Conservation (phyloP, 2,113 vertebrate genomes). For the Ailuropoda melanoleuca region DNA sequence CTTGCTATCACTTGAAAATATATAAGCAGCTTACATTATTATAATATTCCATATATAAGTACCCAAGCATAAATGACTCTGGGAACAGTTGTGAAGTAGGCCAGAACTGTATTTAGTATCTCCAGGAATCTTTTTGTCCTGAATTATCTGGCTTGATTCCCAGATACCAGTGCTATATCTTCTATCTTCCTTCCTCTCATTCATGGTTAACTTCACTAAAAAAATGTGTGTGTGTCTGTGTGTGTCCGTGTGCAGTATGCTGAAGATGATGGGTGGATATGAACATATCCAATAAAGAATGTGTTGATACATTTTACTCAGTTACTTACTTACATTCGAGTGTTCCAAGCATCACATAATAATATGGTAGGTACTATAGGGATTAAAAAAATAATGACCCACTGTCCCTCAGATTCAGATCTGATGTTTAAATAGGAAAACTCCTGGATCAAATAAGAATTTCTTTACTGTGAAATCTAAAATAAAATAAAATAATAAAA, state of each 20-base stretch:
- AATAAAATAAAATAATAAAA: neutral
- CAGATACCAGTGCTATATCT: neutral
- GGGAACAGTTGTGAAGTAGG: neutral
- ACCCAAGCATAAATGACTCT: neutral
- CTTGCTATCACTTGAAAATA: neutral
- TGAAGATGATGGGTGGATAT: neutral
- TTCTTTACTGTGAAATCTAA: neutral
- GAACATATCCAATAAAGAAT: neutral
- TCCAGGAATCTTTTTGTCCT: neutral
- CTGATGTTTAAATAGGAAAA: neutral
- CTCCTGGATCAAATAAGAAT: neutral
- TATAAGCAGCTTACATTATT: neutral
- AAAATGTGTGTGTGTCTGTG: neutral
- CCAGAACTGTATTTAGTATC: neutral
- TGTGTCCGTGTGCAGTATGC: neutral
- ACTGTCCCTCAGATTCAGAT: neutral
- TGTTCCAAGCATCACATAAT: neutral
- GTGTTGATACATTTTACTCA: neutral
- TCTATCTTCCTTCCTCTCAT: neutral
- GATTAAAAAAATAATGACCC: neutral
- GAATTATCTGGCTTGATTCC: neutral
- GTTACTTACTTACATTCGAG: neutral
- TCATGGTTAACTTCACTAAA: neutral
- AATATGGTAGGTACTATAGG: neutral
- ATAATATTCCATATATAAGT: neutral